Evolutionary conservation across 2,113 vertebrate species (phyloP), one percentile per base, ranked within the genome.

Genomic region (Synodontis membranacea): DNA sequence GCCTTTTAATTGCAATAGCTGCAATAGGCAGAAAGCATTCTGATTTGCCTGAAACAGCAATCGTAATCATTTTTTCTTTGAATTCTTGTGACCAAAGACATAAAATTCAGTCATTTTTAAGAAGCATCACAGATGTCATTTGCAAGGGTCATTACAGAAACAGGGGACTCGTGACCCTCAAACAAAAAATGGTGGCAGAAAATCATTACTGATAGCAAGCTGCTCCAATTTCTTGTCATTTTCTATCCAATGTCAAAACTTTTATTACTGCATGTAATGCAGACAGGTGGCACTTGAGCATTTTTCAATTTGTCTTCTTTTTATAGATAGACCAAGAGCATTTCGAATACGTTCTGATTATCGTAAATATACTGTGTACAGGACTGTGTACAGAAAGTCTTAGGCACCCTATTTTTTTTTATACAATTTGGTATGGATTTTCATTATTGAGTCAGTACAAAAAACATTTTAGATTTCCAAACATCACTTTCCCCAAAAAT

Each of bases 101-200:
- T 78, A 37, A 54, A 84, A 79, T 52, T 37, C 46, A 68, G 81
- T 56, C 58, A 42, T 11, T 83, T 83, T 70, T 70, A 83, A 37
- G 37, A 19, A 83, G 31, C 82, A 50, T 66, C 62, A 19, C 58
- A 50, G 81, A 83, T 82, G 80, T 82, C 42, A 44, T 50, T 83
- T n/a, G 37, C 15, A 52, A 83, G 64, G 58, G 62, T 83, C 44
- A 86, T 82, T 82, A 60, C 80, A 46, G 80, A 62, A 75, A 23
- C 80, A 39, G 19, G 52, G 2, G 10, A 66, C 54, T 66, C 5
- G 42, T 83, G 62, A 34, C 60, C 66, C 48, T 68, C 44, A 64
- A 70, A 39, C 31, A 48, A 50, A 83, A 83, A 70, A 82, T 46
- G 39, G 28, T 46, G 42, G 28, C 42, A 66, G 42, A 42, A 82